These are phyloP conservation scores for Sus scrofa DNA, from an alignment of 2,113 vertebrate genomes.

Conservation along the genomic window DNA sequence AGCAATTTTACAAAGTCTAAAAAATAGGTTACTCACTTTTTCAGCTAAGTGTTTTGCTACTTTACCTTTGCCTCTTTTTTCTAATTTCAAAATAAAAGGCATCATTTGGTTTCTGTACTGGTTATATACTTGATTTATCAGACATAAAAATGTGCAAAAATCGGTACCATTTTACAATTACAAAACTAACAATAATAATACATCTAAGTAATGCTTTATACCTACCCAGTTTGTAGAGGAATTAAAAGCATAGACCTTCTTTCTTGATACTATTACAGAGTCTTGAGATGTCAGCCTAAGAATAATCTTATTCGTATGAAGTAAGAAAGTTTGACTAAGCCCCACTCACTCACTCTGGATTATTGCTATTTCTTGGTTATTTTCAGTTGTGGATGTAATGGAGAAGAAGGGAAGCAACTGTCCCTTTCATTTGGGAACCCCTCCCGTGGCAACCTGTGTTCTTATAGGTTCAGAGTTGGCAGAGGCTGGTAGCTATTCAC, in stretches of 20 bases:
- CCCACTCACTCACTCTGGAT: not conserved
- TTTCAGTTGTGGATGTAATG: not conserved
- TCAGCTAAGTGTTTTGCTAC: not conserved
- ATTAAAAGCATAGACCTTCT: not conserved
- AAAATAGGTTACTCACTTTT: not conserved
- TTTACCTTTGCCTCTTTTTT: slow-evolving; percentile 41
- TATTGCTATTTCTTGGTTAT: not conserved
- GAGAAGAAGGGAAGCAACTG: not conserved
- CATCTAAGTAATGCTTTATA: not conserved
- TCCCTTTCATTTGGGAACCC: not conserved
- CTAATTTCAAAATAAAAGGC: slow-evolving; percentile 14
- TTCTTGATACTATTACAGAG: not conserved
- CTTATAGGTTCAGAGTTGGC: not conserved
- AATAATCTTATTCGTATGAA: not conserved
- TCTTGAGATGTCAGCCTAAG: not conserved
- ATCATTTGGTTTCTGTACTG: not conserved
- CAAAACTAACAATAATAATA: not conserved
- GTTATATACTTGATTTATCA: slow-evolving; percentile 22
- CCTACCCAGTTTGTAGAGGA: not conserved
- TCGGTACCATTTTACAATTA: not conserved
- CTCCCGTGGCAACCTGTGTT: not conserved
- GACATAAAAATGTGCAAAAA: not conserved
- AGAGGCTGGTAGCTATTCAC: not conserved
- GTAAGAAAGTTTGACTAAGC: not conserved
- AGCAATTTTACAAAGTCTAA: slow-evolving; percentile 7